Conservation (phyloP, 2,797 vertebrate species). For the Hephaestus fuliginosus region DNA sequence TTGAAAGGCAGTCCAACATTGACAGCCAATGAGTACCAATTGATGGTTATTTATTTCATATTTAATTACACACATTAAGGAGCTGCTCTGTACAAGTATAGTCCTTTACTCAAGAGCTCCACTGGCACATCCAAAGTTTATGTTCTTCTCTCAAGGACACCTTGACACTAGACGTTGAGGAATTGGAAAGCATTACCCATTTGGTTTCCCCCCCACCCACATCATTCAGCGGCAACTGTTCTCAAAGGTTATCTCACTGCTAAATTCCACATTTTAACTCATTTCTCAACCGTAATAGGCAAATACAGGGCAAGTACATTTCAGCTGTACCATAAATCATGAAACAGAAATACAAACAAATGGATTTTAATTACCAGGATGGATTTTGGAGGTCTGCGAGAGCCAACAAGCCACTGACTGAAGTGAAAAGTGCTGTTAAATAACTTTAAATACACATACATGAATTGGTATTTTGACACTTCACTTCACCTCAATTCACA, state of each 20-base stretch:
- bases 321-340: conserved; percentile 54
- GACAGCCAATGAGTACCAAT: conserved; percentile 9
- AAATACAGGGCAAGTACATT: conserved; percentile 47
- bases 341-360: conserved; percentile 46
- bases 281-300: conserved; percentile 53
- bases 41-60: conserved; percentile 3
- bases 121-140: conserved; percentile 24
- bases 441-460: not conserved
- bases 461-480: not conserved
- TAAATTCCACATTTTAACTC: conserved; percentile 52
- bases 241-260: conserved; percentile 55
- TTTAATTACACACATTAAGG: conserved; percentile 22
- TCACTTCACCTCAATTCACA: too few relatives aligned
- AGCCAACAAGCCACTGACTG: conserved; percentile 15
- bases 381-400: conserved; percentile 9
- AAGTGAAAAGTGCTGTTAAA: conserved; percentile 11
- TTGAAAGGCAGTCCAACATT: not conserved
- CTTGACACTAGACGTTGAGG: conserved; percentile 39
- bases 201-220: conserved; percentile 39
- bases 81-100: not conserved
- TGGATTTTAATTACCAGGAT: conserved; percentile 35
- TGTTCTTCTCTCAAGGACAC: conserved; percentile 43
- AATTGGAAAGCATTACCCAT: conserved; percentile 41
- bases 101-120: conserved; percentile 12
- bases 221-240: conserved; percentile 56